These are phyloP conservation scores for Argyrosomus regius DNA, from an alignment of 2,797 vertebrate genomes.

Conservation along the genomic window DNA sequence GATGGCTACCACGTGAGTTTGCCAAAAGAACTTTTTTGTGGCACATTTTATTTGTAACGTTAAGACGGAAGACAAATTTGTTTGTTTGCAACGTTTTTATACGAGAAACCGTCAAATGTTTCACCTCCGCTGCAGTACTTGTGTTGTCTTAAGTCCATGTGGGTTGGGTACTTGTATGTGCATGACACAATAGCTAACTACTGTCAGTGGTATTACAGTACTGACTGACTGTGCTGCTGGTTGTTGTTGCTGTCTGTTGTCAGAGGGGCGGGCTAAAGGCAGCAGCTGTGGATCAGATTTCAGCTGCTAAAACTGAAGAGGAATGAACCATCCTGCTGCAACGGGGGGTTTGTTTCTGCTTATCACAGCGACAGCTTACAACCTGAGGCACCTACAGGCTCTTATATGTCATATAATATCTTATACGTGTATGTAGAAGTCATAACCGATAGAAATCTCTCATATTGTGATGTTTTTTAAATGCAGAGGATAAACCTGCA, in stretches of 20 bases:
- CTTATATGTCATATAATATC: accelerated
- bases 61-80: not conserved
- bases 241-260: conserved; percentile 54
- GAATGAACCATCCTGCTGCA: conserved; percentile 57
- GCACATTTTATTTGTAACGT: not conserved
- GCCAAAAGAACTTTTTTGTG: no score
- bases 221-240: not conserved
- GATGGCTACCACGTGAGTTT: no score
- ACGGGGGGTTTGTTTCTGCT: not conserved
- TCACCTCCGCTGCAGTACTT: not conserved
- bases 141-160: not conserved
- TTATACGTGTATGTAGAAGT: accelerated
- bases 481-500: not conserved
- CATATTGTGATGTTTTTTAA: not conserved
- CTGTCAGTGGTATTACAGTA: not conserved
- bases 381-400: accelerated
- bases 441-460: not conserved
- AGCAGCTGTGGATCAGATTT: conserved; percentile 71
- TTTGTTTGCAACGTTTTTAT: not conserved
- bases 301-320: conserved; percentile 63
- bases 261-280: conserved; percentile 31
- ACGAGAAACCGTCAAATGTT: not conserved
- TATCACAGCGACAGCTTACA: not conserved
- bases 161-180: not conserved
- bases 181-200: conserved; percentile 22